Conservation (phyloP, 2,797 vertebrate genomes). For the Mionectes olivaceus region DNA sequence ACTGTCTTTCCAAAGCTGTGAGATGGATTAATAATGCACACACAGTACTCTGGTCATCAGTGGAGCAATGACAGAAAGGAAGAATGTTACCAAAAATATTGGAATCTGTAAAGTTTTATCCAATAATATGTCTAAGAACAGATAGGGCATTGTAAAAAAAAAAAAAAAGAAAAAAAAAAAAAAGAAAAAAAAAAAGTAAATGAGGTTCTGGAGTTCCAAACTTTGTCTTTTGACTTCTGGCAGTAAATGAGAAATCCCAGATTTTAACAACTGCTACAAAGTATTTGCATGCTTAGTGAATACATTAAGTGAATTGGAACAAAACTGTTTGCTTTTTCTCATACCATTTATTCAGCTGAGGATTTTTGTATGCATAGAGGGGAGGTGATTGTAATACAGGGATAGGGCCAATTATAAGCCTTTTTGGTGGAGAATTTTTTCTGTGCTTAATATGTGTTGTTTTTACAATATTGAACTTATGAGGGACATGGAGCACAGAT, state of each 20-base stretch:
- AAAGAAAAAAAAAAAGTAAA: neutral
- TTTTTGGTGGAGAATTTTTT: neutral
- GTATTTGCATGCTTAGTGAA: neutral
- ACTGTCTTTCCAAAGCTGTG: neutral
- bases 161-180: neutral
- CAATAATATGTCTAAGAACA: neutral
- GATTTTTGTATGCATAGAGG: neutral
- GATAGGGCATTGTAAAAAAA: accelerated
- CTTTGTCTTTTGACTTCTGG: neutral
- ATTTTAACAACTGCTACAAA: neutral
- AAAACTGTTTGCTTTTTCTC: slow-evolving; percentile 1
- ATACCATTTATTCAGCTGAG: neutral
- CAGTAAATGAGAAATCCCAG: neutral
- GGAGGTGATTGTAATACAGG: neutral
- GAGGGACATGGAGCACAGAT: neutral
- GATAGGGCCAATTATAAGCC: neutral
- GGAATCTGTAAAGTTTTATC: neutral
- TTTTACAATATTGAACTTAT: neutral
- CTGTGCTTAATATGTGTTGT: neutral
- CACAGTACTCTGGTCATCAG: neutral
- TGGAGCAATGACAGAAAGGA: neutral
- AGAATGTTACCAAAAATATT: neutral
- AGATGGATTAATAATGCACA: neutral
- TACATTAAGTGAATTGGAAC: neutral
- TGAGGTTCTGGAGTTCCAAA: neutral